These are phyloP conservation scores for Pampus argenteus DNA, from an alignment of 2,797 vertebrate species.

Conservation along the genomic window DNA sequence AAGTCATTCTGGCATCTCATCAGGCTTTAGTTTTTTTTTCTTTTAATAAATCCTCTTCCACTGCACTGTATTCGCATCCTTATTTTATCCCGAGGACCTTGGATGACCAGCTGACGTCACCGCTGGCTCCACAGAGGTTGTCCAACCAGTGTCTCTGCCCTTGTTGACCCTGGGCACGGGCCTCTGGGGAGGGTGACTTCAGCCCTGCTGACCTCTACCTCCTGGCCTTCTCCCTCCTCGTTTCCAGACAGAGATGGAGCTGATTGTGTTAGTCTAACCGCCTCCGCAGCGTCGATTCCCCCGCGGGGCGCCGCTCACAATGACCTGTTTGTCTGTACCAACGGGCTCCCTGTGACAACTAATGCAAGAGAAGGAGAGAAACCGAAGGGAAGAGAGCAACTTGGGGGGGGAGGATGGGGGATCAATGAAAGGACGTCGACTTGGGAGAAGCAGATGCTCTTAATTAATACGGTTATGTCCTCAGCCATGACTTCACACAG, in stretches of 20 bases:
- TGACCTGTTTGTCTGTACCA: constrained; percentile 55
- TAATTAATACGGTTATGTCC: constrained; percentile 83
- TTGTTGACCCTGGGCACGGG: constrained; percentile 38
- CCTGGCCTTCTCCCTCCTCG: constrained; percentile 45
- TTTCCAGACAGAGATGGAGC: constrained; percentile 63
- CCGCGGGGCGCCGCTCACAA: constrained; percentile 60
- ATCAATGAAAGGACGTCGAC: constrained; percentile 71
- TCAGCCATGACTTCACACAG: constrained; percentile 79
- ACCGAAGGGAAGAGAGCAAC: constrained; percentile 58
- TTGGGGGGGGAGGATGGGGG: constrained; percentile 44
- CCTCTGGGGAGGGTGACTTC: constrained; percentile 64
- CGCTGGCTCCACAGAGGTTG: constrained; percentile 30
- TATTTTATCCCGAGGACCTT: background rate
- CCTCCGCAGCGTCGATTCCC: constrained; percentile 40
- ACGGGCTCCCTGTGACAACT: constrained; percentile 40
- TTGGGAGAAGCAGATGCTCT: constrained; percentile 87
- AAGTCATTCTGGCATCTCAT: background rate
- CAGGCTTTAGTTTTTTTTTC: too few relatives aligned
- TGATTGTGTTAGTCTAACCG: constrained; percentile 71
- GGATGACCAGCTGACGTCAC: constrained; percentile 19
- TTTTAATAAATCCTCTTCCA: too few relatives aligned
- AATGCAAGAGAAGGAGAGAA: constrained; percentile 52
- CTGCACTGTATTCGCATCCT: background rate
- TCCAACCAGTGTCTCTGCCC: constrained; percentile 27
- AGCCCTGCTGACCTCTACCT: constrained; percentile 66